phyloP scores from a whole-genome alignment of 2,797 vertebrate species.

The Gymnopithys bicolor region DNA sequence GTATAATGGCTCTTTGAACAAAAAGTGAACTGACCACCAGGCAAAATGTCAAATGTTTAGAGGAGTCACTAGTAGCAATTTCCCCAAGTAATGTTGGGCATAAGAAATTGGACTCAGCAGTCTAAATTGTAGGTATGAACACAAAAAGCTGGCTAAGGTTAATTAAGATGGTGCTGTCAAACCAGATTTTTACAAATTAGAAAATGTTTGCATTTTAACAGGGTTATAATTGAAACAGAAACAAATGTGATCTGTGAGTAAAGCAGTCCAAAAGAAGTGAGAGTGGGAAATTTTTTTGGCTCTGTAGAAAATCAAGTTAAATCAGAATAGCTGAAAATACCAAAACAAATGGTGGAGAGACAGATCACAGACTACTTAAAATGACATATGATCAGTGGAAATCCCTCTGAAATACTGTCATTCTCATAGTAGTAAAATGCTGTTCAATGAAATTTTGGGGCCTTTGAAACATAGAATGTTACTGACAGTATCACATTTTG shows the following conservation, averaged over 20 bases:
- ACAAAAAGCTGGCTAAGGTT: neutral
- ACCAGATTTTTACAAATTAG: constrained; percentile 8
- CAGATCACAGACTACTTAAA: neutral
- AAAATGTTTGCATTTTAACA: constrained; percentile 26
- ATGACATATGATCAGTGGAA: neutral
- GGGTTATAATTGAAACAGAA: constrained; percentile 9
- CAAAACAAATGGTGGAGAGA: neutral
- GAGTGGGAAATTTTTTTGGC: neutral
- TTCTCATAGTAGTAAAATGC: neutral
- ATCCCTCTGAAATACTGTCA: neutral
- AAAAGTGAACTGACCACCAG: neutral
- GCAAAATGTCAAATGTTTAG: neutral
- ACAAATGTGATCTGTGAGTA: neutral
- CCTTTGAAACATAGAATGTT: neutral
- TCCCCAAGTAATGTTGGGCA: neutral
- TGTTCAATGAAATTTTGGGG: neutral
- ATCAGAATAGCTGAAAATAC: neutral
- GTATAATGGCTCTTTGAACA: neutral
- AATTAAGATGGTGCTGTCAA: neutral
- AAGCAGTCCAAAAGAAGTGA: neutral
- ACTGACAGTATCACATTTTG: neutral
- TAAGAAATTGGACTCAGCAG: neutral
- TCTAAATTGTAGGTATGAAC: neutral
- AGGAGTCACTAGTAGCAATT: neutral
- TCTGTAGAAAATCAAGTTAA: constrained; percentile 10